Conservation (phyloP, 2,113 vertebrate species). For the Callionymus lyra region DNA sequence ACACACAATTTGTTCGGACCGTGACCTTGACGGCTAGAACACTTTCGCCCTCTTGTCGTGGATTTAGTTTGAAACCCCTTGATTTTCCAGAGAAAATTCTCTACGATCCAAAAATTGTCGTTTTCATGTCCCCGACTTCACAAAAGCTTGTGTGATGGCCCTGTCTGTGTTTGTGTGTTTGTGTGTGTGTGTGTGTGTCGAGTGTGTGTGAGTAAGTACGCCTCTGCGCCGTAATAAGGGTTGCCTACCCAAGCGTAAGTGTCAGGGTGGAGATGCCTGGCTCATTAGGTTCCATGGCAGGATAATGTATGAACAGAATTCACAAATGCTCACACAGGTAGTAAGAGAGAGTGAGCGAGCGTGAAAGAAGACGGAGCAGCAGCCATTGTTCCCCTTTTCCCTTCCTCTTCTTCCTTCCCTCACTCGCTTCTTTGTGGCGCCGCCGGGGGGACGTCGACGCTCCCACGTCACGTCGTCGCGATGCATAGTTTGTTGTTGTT, state of each 20-base stretch:
- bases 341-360: conserved; percentile 34
- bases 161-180: conserved; percentile 8
- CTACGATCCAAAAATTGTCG: too few species aligned
- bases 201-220: conserved; percentile 11
- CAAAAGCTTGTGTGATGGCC: conserved; percentile 25
- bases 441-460: conserved; percentile 37
- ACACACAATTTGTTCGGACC: too few species aligned
- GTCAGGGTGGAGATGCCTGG: conserved; percentile 60
- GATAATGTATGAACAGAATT: conserved; percentile 62
- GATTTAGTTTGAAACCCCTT: too few species aligned
- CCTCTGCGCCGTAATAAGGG: conserved; percentile 47
- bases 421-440: conserved; percentile 28
- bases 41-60: too few species aligned
- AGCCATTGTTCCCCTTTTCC: conserved; percentile 46
- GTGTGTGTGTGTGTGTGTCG: conserved; percentile 8
- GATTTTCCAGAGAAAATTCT: too few species aligned
- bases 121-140: conserved; percentile 8
- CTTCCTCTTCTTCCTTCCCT: conserved; percentile 13
- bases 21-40: too few species aligned
- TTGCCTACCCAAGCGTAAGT: conserved; percentile 56
- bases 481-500: too few species aligned
- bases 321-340: conserved; percentile 42
- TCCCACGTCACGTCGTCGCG: conserved; percentile 50
- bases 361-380: conserved; percentile 18
- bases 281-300: conserved; percentile 67